phyloP scores from a whole-genome alignment of 2,888 invertebrate genomes.

The Sarcophaga variegata region DNA sequence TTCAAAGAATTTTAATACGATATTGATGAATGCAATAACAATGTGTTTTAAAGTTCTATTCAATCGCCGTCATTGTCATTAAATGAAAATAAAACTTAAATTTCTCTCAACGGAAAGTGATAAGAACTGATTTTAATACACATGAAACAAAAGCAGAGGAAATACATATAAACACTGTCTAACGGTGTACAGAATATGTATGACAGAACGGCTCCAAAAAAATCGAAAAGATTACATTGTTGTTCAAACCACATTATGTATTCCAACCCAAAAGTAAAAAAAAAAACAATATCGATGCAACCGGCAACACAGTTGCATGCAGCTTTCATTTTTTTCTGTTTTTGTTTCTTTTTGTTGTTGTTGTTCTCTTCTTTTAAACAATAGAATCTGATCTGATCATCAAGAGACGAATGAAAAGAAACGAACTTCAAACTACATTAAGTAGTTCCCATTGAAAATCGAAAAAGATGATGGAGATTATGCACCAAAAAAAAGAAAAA shows the following conservation, averaged over 20 bases:
- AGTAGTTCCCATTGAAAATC: conserved; percentile 28
- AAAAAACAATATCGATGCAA: conserved; percentile 25
- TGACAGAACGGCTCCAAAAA: conserved; percentile 30
- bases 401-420: background rate
- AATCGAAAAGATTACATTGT: conserved; percentile 46
- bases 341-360: no score
- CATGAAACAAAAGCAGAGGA: background rate
- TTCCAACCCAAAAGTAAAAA: background rate
- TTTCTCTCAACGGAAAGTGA: conserved; percentile 57
- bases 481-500: conserved; percentile 22
- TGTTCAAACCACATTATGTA: conserved; percentile 13
- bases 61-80: background rate
- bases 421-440: conserved; percentile 33
- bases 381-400: conserved; percentile 26
- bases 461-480: conserved; percentile 54
- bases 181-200: conserved; percentile 52
- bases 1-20: background rate
- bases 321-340: conserved; percentile 33
- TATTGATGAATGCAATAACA: no score
- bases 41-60: no score
- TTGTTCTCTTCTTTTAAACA: conserved; percentile 3
- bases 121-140: conserved; percentile 26
- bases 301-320: conserved; percentile 32
- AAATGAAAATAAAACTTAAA: conserved; percentile 40
- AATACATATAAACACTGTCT: background rate